Evolutionary conservation across 2,113 vertebrate genomes (phyloP).

Genomic region (Prunella fulvescens): DNA sequence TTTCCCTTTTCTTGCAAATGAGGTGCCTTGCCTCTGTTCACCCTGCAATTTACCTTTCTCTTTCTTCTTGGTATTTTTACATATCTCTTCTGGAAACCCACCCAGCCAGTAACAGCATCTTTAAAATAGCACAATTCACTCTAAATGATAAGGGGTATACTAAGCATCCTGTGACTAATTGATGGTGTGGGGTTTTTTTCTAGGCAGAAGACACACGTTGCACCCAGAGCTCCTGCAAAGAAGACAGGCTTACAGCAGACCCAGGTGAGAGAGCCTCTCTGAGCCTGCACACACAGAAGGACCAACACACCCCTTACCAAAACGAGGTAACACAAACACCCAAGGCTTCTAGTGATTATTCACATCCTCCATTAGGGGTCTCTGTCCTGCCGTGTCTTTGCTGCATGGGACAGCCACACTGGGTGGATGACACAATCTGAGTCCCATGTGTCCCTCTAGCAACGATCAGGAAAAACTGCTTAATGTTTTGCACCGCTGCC

Average conservation of each 20-base stretch:
- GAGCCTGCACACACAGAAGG: accelerated
- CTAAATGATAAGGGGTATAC: not conserved
- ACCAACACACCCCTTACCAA: not conserved
- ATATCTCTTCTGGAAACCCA: not conserved
- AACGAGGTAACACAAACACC: not conserved
- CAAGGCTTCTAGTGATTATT: not conserved
- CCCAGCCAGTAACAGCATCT: not conserved
- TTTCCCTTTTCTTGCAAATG: not conserved
- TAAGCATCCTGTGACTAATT: not conserved
- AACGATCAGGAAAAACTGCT: not conserved
- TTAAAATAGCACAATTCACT: not conserved
- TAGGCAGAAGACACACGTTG: not conserved
- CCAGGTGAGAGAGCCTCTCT: accelerated
- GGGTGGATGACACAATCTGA: accelerated
- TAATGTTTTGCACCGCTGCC: not conserved
- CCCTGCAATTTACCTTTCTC: not conserved
- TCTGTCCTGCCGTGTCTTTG: not conserved
- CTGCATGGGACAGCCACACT: not conserved
- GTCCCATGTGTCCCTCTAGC: not conserved
- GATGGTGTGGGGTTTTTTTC: not conserved
- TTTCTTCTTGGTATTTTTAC: not conserved
- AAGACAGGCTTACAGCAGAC: not conserved
- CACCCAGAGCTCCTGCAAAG: not conserved
- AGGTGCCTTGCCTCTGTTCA: not conserved
- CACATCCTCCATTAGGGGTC: not conserved